A percentile compares a stretch with the other conserved stretches of the same genome.
These are phyloP conservation scores for Prosopocoilus inquinatus DNA, from an alignment of 2,888 invertebrate genomes.

Conservation along the genomic window DNA sequence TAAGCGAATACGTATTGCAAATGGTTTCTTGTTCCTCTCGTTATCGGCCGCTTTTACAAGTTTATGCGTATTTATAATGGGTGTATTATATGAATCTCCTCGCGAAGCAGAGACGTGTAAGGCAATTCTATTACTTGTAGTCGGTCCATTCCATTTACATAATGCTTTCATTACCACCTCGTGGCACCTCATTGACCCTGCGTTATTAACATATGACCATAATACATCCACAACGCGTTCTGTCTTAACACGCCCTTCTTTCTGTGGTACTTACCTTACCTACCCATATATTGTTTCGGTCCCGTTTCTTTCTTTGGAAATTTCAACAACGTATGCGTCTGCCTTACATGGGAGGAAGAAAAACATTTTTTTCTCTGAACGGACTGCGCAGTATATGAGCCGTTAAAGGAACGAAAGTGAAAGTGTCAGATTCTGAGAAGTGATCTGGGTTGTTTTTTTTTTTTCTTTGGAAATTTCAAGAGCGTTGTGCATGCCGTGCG, in stretches of 20 bases:
- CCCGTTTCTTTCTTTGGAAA: neutral
- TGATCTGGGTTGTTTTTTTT: neutral
- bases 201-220: constrained; percentile 30
- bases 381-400: no score
- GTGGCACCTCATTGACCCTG: constrained; percentile 29
- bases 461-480: no score
- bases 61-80: constrained; percentile 18
- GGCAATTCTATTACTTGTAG: constrained; percentile 28
- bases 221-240: constrained; percentile 18
- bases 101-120: constrained; percentile 24
- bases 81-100: constrained; percentile 21
- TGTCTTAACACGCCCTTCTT: constrained; percentile 25
- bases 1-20: constrained; percentile 16
- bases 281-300: constrained; percentile 19
- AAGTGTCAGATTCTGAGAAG: neutral
- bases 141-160: constrained; percentile 30
- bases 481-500: no score
- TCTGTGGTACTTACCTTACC: constrained; percentile 14
- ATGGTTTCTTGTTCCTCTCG: constrained; percentile 18
- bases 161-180: constrained; percentile 34
- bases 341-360: neutral
- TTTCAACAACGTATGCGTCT: neutral
- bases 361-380: no score
- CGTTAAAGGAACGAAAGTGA: no score
- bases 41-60: constrained; percentile 15